Percentiles rank a stretch among this genome's conserved stretches.
Conservation (phyloP, 2,113 vertebrate species). For the Centropus bengalensis region DNA sequence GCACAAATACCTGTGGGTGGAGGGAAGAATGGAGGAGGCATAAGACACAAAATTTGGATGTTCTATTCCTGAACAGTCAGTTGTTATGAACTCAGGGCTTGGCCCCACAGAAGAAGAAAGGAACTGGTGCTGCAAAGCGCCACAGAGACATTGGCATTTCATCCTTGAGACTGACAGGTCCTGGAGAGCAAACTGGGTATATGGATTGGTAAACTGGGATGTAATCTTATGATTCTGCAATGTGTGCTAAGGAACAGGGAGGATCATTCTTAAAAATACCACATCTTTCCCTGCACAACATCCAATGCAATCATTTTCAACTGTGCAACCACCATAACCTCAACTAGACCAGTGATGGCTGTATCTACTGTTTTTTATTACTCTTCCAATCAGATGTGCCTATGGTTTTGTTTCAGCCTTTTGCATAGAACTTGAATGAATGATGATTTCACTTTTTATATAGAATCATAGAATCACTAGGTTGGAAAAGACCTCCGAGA, state of each 20-base stretch:
- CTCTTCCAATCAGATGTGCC: neutral
- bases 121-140: neutral
- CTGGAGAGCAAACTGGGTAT: neutral
- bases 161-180: too few species aligned
- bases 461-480: too few species aligned
- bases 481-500: too few species aligned
- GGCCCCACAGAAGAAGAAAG: neutral
- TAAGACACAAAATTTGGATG: neutral
- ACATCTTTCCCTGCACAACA: neutral
- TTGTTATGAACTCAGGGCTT: neutral
- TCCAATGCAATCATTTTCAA: neutral
- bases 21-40: neutral
- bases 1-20: fast-evolving
- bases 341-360: neutral
- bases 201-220: neutral
- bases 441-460: neutral
- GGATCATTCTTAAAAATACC: neutral
- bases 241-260: neutral
- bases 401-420: neutral
- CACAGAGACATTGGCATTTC: neutral
- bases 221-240: neutral
- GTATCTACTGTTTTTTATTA: neutral
- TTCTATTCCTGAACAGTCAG: neutral
- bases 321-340: neutral
- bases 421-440: neutral